Evolutionary conservation across 2,888 invertebrate species (phyloP), one percentile per base, ranked within the genome.

Genomic region (Anodontia alba): DNA sequence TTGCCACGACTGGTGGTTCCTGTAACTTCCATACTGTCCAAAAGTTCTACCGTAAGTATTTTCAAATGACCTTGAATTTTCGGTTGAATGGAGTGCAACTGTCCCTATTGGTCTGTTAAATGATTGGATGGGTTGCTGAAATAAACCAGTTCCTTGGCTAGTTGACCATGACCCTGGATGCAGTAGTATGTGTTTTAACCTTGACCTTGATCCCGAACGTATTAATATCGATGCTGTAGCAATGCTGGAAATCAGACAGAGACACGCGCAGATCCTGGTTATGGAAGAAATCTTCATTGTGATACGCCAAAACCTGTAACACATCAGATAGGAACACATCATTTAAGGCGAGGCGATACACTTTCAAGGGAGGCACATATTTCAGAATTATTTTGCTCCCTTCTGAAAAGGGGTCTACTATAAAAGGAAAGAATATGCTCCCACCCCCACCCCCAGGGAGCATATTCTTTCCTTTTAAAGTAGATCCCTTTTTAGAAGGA

Each of bases 21-120:
- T 54, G 70, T 86, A 86, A 23, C 83, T 83, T 10, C 86, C 86
- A 49, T 86, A 86, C 70, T 78, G 69, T 7, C 86, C 86, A 46
- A 78, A 81, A 0, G 80, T 83, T n/a, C 82, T 70, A 26, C 80
- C 82, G 29, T 78, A 71, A 20, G 46, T 23, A 20, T 57, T 26
- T 1, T 62, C 29, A 5, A 36, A 49, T 7, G 69, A n/a, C 31
- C 38, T 36, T 0, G 42, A 26, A 33, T 46, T 33, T 3, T 29
- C 51, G 15, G 38, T 42, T 0, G 70, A 42, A 7, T 76, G 54
- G 10, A 80, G n/a, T 3, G 78, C 72, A 23, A 72, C 54, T 17
- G 80, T 80, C 2, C 83, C 83, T 15, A 36, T 38, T n/a, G 83
- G 83, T 38, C 83, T 57, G 73, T 84, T 84, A 43, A 81, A 81